Percentiles rank a stretch among this genome's conserved stretches.
Evolutionary conservation across 2,113 vertebrate species (phyloP).

Genomic region (Isichthys henryi): DNA sequence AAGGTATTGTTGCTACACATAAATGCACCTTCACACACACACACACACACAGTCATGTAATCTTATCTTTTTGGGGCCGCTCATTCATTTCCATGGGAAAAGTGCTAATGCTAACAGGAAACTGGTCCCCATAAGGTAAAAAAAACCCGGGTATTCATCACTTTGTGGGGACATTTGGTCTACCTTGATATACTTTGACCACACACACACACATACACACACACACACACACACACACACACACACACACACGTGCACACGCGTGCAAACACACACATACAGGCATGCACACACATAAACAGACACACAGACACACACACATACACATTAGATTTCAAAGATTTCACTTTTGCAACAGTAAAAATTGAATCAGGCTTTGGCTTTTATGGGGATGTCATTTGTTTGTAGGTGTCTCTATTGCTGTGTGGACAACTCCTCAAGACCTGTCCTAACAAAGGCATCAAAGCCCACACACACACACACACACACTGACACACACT

Average conservation of each 20-base stretch:
- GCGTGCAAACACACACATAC: neutral
- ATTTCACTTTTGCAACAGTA: neutral
- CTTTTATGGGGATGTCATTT: neutral
- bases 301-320: neutral
- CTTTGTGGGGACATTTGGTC: too few relatives aligned
- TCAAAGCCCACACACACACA: neutral
- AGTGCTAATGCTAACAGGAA: too few relatives aligned
- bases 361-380: neutral
- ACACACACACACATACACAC: neutral
- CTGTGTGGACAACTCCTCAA: neutral
- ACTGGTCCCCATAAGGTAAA: too few relatives aligned
- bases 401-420: neutral
- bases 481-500: neutral
- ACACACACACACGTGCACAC: neutral
- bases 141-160: neutral
- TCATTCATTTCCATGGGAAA: too few relatives aligned
- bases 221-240: neutral
- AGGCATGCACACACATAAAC: neutral
- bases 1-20: neutral
- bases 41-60: neutral
- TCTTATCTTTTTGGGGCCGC: too few relatives aligned
- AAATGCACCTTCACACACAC: neutral
- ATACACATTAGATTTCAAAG: neutral
- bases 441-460: neutral
- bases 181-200: too few relatives aligned